phyloP scores from a whole-genome alignment of 1,140 invertebrate species.

The Monochamus saltuarius region DNA sequence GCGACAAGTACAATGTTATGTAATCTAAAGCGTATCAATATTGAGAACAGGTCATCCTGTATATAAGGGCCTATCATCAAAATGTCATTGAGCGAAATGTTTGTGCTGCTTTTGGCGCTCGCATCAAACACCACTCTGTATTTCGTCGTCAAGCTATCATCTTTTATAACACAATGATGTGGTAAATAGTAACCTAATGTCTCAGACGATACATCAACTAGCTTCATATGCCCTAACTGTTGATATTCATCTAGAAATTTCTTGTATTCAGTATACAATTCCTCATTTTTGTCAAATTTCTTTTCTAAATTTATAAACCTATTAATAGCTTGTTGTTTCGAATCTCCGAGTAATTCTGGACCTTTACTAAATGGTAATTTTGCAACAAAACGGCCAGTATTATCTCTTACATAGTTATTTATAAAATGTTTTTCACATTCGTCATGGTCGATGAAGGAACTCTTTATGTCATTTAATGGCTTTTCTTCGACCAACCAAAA shows the following conservation, averaged over 20 bases:
- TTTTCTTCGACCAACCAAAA: conserved; percentile 2
- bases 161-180: conserved; percentile 45
- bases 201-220: neutral
- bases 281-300: neutral
- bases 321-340: too few species aligned
- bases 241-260: conserved; percentile 10
- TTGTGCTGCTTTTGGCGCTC: conserved; percentile 24
- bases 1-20: conserved; percentile 30
- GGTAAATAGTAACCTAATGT: conserved; percentile 18
- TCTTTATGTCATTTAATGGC: neutral
- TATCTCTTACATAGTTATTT: conserved; percentile 4
- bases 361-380: too few species aligned
- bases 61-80: conserved; percentile 42
- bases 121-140: conserved; percentile 37
- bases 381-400: neutral
- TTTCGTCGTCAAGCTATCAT: conserved; percentile 39
- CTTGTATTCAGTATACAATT: conserved; percentile 10
- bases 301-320: too few species aligned
- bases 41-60: conserved; percentile 45
- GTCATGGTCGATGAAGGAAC: neutral
- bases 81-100: conserved; percentile 41
- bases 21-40: conserved; percentile 43
- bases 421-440: conserved; percentile 6
- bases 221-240: neutral
- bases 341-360: too few species aligned